Evolutionary conservation across 2,113 vertebrate genomes (phyloP).

Genomic region (Carassius auratus): DNA sequence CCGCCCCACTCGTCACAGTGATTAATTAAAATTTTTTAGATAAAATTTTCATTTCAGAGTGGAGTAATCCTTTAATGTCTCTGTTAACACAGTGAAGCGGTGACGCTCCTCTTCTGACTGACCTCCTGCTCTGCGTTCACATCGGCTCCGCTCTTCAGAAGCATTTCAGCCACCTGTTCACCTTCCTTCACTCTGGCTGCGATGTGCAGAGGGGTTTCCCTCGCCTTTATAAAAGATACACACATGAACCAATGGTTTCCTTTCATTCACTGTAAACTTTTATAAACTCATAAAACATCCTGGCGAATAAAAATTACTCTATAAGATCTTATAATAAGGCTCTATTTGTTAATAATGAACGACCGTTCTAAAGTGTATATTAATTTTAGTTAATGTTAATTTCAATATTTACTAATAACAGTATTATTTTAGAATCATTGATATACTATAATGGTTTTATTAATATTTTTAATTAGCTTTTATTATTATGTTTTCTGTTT

Average conservation of each 20-base stretch:
- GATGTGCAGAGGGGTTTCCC: slow-evolving; percentile 69
- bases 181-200: slow-evolving; percentile 67
- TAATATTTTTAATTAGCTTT: background rate
- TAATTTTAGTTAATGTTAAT: background rate
- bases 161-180: slow-evolving; percentile 66
- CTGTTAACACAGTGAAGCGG: background rate
- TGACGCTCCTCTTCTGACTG: too few relatives aligned
- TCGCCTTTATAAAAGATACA: slow-evolving; percentile 42
- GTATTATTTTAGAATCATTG: background rate
- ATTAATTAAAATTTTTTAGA: too few relatives aligned
- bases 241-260: background rate
- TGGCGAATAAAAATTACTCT: too few relatives aligned
- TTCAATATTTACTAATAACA: background rate
- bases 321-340: too few relatives aligned
- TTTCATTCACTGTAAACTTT: background rate
- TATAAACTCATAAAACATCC: background rate
- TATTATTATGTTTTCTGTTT: background rate
- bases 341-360: background rate
- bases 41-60: too few relatives aligned
- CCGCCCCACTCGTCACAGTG: too few relatives aligned
- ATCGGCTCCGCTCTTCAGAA: slow-evolving; percentile 70
- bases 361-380: background rate
- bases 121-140: slow-evolving; percentile 68
- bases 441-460: background rate
- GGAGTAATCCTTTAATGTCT: too few relatives aligned